Evolutionary conservation across 2,113 vertebrate genomes (phyloP).

Genomic region (Brachirus orientalis): DNA sequence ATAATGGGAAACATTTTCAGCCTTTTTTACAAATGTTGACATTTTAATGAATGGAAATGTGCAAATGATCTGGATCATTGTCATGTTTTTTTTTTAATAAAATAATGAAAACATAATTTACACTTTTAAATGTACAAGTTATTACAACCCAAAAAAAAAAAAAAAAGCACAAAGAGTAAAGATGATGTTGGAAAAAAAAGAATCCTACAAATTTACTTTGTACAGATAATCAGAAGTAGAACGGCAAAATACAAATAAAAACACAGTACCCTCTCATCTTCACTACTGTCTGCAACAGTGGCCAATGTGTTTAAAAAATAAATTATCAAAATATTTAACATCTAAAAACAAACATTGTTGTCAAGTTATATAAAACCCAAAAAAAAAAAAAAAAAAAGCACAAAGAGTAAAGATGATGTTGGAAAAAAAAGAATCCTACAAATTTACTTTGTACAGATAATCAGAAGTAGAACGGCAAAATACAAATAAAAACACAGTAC

Average conservation of each 20-base stretch:
- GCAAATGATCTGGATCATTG: conserved; percentile 68
- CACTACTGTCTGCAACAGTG: conserved; percentile 67
- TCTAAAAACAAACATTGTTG: conserved; percentile 63
- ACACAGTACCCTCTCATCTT: conserved; percentile 71
- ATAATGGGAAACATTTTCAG: too few relatives aligned
- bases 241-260: conserved; percentile 46
- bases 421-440: too few relatives aligned
- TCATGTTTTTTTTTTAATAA: conserved; percentile 84
- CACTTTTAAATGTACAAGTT: conserved; percentile 85
- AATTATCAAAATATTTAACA: conserved; percentile 83
- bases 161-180: conserved; percentile 57
- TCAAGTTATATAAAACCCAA: too few relatives aligned
- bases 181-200: conserved; percentile 1
- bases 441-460: too few relatives aligned
- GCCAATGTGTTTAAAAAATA: conserved; percentile 79
- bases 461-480: conserved; percentile 48
- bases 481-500: conserved; percentile 64
- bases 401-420: too few relatives aligned
- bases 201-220: conserved; percentile 27
- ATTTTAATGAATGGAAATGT: not conserved
- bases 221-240: conserved; percentile 40
- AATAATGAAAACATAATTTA: conserved; percentile 89
- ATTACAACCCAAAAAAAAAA: conserved; percentile 82
- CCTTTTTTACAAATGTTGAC: too few relatives aligned
- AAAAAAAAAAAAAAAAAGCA: too few relatives aligned